A percentile compares a stretch with the other conserved stretches of the same genome.
These are phyloP conservation scores for Gopherus evgoodei DNA, from an alignment of 2,113 vertebrate species.

Conservation along the genomic window DNA sequence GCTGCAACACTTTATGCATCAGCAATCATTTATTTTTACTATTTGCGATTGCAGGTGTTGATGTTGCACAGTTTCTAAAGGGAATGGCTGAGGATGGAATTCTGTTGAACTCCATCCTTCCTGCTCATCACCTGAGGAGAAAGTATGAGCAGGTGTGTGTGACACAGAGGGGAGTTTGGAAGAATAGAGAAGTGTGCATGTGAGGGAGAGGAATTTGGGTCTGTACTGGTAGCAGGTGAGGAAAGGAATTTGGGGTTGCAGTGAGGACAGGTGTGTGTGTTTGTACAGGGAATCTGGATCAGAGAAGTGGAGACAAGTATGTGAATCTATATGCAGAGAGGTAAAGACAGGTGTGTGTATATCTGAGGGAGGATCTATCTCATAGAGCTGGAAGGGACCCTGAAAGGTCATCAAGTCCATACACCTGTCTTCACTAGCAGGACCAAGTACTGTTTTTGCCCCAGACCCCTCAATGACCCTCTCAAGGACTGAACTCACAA, in stretches of 20 bases:
- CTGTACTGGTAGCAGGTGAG: background rate
- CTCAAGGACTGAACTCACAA: too few species aligned
- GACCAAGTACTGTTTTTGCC: too few species aligned
- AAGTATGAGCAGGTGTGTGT: background rate
- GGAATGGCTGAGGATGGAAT: conserved; percentile 5
- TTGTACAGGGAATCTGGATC: background rate
- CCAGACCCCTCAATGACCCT: too few species aligned
- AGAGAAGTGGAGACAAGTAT: too few species aligned
- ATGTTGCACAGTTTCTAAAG: background rate
- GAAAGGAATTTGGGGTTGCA: background rate
- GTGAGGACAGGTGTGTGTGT: fast-evolving
- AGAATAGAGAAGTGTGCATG: background rate
- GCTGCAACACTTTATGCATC: conserved; percentile 65
- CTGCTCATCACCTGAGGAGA: background rate
- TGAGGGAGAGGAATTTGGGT: background rate
- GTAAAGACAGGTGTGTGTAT: too few species aligned
- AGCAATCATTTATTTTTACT: conserved; percentile 61
- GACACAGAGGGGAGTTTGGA: background rate
- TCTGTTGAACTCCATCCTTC: background rate
- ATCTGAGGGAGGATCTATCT: too few species aligned
- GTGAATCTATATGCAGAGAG: too few species aligned
- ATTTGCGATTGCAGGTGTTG: background rate
- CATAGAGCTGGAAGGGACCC: too few species aligned
- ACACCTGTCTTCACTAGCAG: too few species aligned
- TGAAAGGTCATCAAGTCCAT: too few species aligned